Evolutionary conservation across 2,888 invertebrate species (phyloP), one percentile per base, ranked within the genome.

Genomic region (Aproaerema taeniolella): DNA sequence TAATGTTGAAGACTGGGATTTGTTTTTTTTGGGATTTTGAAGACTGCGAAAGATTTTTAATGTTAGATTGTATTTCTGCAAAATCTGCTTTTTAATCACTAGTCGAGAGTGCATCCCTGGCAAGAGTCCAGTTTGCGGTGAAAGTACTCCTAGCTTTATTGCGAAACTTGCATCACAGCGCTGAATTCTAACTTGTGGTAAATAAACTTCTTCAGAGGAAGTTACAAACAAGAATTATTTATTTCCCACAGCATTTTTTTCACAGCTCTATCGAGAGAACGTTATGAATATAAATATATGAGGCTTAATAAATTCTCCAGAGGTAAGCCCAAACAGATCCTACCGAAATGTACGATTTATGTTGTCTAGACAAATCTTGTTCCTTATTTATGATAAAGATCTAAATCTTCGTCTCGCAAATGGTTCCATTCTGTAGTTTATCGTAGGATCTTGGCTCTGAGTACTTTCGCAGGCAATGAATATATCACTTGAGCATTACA

Each of bases 91-190:
- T n/a, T n/a, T n/a, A n/a, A n/a, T n/a, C n/a, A n/a, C n/a, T n/a
- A n/a, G 41, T 45, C 32, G 43, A 46, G 46, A 58, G 54, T 60
- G 51, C 51, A 43, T 49, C 46, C 41, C 59, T 72, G 70, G 69
- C 69, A 34, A 39, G 15, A 39, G 45, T 62, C 70, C 68, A 67
- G 55, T 34, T 49, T 48, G 49, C 46, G 49, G 61, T 50, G 61
- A 64, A 67, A 64, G 61, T 61, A 52, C 53, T 58, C 43, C 43
- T 17, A 31, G 39, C 41, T 24, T 39, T 34, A 45, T 42, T 38
- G 40, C 34, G 39, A 41, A 40, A 34, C 31, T 24, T 7, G 24
- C 20, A n/a, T 24, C 16, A 33, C 24, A 34, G n/a, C 25, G 10
- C 14, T 34, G 20, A 12, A 12, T 33, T 33, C 9, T n/a, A 17